Percentiles rank a stretch among this genome's conserved stretches.
These are phyloP conservation scores for Willowsia nigromaculata DNA, from an alignment of 2,888 invertebrate genomes.

Conservation along the genomic window DNA sequence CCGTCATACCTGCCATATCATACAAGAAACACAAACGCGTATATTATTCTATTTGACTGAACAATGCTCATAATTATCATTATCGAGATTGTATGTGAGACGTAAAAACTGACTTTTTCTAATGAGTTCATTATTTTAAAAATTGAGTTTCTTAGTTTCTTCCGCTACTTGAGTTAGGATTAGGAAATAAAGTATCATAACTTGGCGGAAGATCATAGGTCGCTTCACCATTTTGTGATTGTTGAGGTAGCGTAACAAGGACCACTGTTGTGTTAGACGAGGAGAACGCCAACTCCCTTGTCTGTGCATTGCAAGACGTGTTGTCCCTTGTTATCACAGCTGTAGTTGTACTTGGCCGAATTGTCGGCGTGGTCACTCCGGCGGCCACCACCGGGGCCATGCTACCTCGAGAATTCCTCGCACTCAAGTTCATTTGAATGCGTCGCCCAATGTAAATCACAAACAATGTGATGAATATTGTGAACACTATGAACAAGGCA, in stretches of 20 bases:
- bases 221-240: slow-evolving; percentile 60
- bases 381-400: slow-evolving; percentile 42
- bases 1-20: no score
- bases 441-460: slow-evolving; percentile 72
- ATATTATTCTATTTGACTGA: not conserved
- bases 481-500: slow-evolving; percentile 74
- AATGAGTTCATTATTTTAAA: not conserved
- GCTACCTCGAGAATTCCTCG: slow-evolving; percentile 49
- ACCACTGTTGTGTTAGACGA: slow-evolving; percentile 72
- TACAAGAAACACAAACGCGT: no score
- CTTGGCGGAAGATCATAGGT: slow-evolving; percentile 73
- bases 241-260: slow-evolving; percentile 71
- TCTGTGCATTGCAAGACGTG: slow-evolving; percentile 34
- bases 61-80: not conserved
- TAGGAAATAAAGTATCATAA: slow-evolving; percentile 72
- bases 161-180: not conserved
- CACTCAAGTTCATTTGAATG: slow-evolving; percentile 71
- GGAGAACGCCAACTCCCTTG: slow-evolving; percentile 63
- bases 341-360: slow-evolving; percentile 69
- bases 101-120: slow-evolving; percentile 21
- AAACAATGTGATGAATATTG: slow-evolving; percentile 73
- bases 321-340: slow-evolving; percentile 72
- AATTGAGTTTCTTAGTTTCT: not conserved
- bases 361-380: slow-evolving; percentile 57
- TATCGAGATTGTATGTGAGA: not conserved